Percentiles rank a stretch among this genome's conserved stretches.
Evolutionary conservation across 1,140 invertebrate genomes (phyloP).

Genomic region (Drosophila nigromelanica): DNA sequence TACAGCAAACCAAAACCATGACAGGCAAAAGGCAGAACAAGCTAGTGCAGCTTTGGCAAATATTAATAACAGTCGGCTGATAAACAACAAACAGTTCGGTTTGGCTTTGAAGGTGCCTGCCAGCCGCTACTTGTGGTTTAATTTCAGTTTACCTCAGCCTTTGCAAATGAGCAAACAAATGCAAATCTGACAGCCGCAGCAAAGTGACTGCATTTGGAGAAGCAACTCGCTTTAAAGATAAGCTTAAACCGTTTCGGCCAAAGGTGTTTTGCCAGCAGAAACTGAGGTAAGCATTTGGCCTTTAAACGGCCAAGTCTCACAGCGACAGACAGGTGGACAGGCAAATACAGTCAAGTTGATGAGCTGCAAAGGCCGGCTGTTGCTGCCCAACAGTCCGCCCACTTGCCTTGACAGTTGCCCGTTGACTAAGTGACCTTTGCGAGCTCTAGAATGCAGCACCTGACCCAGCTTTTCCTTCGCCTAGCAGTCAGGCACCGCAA

Average conservation of each 20-base stretch:
- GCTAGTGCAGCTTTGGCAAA: constrained; percentile 38
- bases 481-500: constrained; percentile 37
- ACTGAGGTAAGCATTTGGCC: constrained; percentile 64
- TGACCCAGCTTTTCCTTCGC: constrained; percentile 56
- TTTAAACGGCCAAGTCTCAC: constrained; percentile 23
- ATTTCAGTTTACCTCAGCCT: constrained; percentile 55
- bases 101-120: constrained; percentile 26
- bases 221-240: constrained; percentile 52
- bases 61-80: constrained; percentile 54
- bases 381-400: constrained; percentile 8
- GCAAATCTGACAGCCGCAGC: constrained; percentile 42
- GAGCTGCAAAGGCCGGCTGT: constrained; percentile 45
- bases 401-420: constrained; percentile 64
- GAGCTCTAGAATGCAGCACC: constrained; percentile 67
- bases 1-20: constrained; percentile 24
- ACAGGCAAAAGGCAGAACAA: constrained; percentile 24
- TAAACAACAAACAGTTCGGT: constrained; percentile 55
- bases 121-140: constrained; percentile 54
- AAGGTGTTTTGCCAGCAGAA: constrained; percentile 51
- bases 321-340: constrained; percentile 37
- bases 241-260: constrained; percentile 35
- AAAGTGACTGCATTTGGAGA: constrained; percentile 38
- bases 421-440: constrained; percentile 78
- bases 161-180: constrained; percentile 68
- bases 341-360: constrained; percentile 65